Base-by-base conservation (phyloP, 2,888 invertebrate species). In the Mimumesa dahlbomi region DNA sequence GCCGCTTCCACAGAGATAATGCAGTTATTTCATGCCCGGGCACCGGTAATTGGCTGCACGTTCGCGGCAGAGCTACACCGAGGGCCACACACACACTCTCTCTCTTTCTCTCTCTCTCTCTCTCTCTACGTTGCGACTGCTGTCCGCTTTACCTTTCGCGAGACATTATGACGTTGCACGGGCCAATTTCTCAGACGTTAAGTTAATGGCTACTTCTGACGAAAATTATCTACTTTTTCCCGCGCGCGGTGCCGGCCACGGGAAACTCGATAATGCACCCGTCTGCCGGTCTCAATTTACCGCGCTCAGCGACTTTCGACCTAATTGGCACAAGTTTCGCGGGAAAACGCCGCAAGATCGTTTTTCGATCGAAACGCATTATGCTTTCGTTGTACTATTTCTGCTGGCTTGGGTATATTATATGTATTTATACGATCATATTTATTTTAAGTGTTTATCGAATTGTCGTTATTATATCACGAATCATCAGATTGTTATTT, bases 41-140 rank as follows among this genome's bases (percentile, higher is more conserved):
- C 81, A 87, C 85, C 86, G 84, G 86, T 88, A 88, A 88, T 88
- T 87, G 88, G 87, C 84, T 85, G 83, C 84, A 86, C 81, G 73
- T 80, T 81, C 82, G 73, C 75, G 72, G 77, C 70, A 64, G 56
- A 77, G 77, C 76, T 73, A 81, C 75, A 76, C 73, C 73, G 57
- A 61, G 61, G 48, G 65, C 56, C 25, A 7, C 7, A 25, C 7
- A 25, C 25, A 25, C 25, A 7, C 75, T 64, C 25, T 52, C 25
- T 46, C 52, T 56, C 67, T 25, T 25, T 25, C 25, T 25, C 25
- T 56, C 75, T 68, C n/a, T 56, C 25, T 46, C 52, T 57, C 67
- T 25, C 25, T 56, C 75, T 68, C n/a, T 56, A 19, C 49, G 48
- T 57, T 65, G 72, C 72, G 31, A 66, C 70, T 71, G 67, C 56